Base-by-base conservation (phyloP, 2,888 invertebrate genomes). In the Trachelus tabidus region DNA sequence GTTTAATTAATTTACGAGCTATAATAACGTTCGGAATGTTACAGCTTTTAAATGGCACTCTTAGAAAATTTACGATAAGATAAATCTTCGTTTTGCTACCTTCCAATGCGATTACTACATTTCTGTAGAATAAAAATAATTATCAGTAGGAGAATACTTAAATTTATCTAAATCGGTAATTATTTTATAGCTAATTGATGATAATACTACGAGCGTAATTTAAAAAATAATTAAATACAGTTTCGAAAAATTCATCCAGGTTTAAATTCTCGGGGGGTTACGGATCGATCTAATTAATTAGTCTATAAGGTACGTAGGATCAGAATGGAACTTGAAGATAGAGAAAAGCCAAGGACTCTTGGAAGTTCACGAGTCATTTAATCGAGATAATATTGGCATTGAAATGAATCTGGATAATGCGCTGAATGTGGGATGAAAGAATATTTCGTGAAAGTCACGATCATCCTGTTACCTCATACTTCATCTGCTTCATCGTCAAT, bases 331-430 rank as follows among this genome's bases (percentile, higher is more conserved):
- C 56, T 23, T 56, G 56, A 56, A 56, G 23, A 56, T 56, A 56
- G 56, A 56, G 56, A 56, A 56, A 23, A 23, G 56, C 56, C 56
- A 56, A 23, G 56, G 9, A 56, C 23, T 15, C 23, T 23, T 56
- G 23, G 2, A 23, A 56, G 74, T 80, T 80, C 79, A 80, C 76
- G 73, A 76, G 79, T 77, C 76, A 76, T 79, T 77, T 79, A 75
- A 76, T 69, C 69, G 40, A 76, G 73, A 79, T 80, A 79, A 80
- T 79, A 79, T 75, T 75, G n/a, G 73, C 68, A 12, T 40, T 74
- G 71, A 34, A 12, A 15, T 15, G 33, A 30, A 33, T 31, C 15
- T 30, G 12, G 0, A 31, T 71, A 71, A 71, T 71, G 3, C 3
- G 9, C 30, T 34, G 31, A 33, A 33, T 34, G 71, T 34, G 33